These are phyloP conservation scores for Ceratina calcarata DNA, from an alignment of 1,140 invertebrate genomes.

Conservation along the genomic window DNA sequence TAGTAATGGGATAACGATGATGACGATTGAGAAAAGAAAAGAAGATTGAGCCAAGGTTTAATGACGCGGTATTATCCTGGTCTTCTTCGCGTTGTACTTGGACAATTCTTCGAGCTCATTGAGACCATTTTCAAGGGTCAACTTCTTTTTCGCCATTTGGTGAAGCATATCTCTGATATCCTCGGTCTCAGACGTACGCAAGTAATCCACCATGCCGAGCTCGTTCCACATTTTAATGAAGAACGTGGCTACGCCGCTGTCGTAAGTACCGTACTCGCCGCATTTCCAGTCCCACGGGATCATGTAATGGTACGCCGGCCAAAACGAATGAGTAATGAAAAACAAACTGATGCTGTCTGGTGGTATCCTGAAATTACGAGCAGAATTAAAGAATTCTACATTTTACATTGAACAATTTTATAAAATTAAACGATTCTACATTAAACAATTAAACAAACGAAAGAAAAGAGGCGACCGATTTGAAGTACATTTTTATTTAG, in stretches of 20 bases:
- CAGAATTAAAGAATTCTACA: background rate
- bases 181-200: conserved; percentile 84
- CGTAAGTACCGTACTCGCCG: conserved; percentile 88
- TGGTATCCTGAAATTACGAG: conserved; percentile 82
- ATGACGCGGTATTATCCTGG: conserved; percentile 60
- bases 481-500: background rate
- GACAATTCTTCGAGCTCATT: conserved; percentile 60
- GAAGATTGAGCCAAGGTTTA: conserved; percentile 18
- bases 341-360: conserved; percentile 87
- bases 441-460: too few relatives aligned
- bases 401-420: too few relatives aligned
- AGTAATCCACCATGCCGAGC: conserved; percentile 82
- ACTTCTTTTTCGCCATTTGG: conserved; percentile 65
- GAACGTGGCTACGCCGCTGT: conserved; percentile 83
- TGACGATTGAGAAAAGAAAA: too few relatives aligned
- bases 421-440: too few relatives aligned
- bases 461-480: too few relatives aligned
- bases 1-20: too few relatives aligned
- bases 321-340: conserved; percentile 86
- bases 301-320: conserved; percentile 90
- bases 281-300: conserved; percentile 88
- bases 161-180: conserved; percentile 83
- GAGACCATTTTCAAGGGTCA: conserved; percentile 49
- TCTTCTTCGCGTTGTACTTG: conserved; percentile 56
- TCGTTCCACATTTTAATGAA: conserved; percentile 86